Base-by-base conservation (phyloP, 1,140 invertebrate species). In the Neodiprion virginianus region DNA sequence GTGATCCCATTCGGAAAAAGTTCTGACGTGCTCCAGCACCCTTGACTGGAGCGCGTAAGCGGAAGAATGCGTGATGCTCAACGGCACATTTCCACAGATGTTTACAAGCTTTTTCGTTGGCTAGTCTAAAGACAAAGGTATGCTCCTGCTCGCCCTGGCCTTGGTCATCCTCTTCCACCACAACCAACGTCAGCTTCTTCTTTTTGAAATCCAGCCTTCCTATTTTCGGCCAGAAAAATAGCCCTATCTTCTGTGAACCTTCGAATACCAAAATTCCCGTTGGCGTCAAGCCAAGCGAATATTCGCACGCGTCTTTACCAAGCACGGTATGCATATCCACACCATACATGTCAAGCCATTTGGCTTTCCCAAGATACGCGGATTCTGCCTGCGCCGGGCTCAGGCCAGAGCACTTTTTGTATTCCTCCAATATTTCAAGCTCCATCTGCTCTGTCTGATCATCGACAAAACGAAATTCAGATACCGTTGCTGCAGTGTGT, bases 71-170 rank as follows among this genome's bases (percentile, higher is more conserved):
- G 88, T 99, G 98, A 90, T 99, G 97, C 86, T 99, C 98, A 0
- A 99, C 96, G 23, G 98, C 98, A 91, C 98, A 99, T 88, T 99
- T 99, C 98, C 99, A 99, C 75, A 99, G 89, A 89, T 99, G 98
- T 88, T 99, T 99, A 86, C 97, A 98, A 0, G 98, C 98, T 85
- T 99, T 98, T 86, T 99, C 97, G 85, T 98, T 99, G 65, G 95
- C 93, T 72, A 99, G 87, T 69, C 95, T 91, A 78, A 88, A 92
- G 11, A 88, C 86, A 87, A 98, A 98, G 1, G 96, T 97, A 82
- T 98, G 96, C 83, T 98, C 96, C 81, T 97, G 96, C 85, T 98
- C 96, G 8, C 88, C 86, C 66, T 93, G 89, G 0, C 96, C 96
- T 85, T 97, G 95, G 81, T 99, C 97, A 85, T 98, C 97, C 87